Evolutionary conservation across 2,113 vertebrate genomes (phyloP).

Genomic region (Oryzias woworae): DNA sequence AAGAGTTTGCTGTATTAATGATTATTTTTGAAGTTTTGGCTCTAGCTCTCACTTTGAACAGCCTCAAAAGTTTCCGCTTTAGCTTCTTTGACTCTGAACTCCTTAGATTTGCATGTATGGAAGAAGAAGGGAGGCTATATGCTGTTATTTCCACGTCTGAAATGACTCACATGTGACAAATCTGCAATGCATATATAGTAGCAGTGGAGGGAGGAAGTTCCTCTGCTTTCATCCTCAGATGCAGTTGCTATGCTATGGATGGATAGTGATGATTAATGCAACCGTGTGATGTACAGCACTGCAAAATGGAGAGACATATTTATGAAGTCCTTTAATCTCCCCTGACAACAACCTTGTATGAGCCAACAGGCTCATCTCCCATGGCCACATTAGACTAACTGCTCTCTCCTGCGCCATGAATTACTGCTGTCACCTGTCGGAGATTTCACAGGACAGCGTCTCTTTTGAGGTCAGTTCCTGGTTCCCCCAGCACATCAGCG

Average conservation of each 20-base stretch:
- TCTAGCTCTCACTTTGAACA: background rate
- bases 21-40: background rate
- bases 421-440: slow-evolving; percentile 69
- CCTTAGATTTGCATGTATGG: background rate
- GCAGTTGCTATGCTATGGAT: slow-evolving; percentile 53
- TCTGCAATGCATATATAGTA: slow-evolving; percentile 30
- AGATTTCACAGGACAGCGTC: slow-evolving; percentile 58
- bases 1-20: slow-evolving; percentile 10
- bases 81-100: background rate
- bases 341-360: slow-evolving; percentile 53
- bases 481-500: slow-evolving; percentile 65
- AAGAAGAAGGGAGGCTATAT: slow-evolving; percentile 1
- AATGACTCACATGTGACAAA: slow-evolving; percentile 49
- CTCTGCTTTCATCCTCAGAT: slow-evolving; percentile 57
- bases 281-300: slow-evolving; percentile 47
- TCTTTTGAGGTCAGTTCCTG: slow-evolving; percentile 67
- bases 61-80: background rate
- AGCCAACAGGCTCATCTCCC: slow-evolving; percentile 57
- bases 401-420: slow-evolving; percentile 42
- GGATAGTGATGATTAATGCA: slow-evolving; percentile 60
- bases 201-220: slow-evolving; percentile 57
- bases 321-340: slow-evolving; percentile 72
- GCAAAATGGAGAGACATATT: slow-evolving; percentile 58
- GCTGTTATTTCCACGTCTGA: slow-evolving; percentile 33
- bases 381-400: slow-evolving; percentile 53